Evolutionary conservation across 1,140 invertebrate species (phyloP).

Genomic region (Ephestia elutella): DNA sequence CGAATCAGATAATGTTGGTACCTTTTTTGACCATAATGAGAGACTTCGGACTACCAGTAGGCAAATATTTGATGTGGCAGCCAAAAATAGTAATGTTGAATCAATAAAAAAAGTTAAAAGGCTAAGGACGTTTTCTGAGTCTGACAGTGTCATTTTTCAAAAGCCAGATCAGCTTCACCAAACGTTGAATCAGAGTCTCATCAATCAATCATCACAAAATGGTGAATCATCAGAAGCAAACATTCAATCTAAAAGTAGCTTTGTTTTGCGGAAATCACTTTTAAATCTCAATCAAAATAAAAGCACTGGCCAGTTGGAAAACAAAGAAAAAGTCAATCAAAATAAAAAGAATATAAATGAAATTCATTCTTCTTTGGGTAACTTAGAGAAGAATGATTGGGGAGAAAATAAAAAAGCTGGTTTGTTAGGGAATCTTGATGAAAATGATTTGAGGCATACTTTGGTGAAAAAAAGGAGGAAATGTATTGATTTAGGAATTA

Average conservation of each 20-base stretch:
- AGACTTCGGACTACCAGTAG: neutral
- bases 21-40: neutral
- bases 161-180: neutral
- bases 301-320: neutral
- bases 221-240: neutral
- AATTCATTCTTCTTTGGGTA: neutral
- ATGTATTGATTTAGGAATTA: constrained; percentile 7
- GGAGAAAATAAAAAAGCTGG: neutral
- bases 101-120: neutral
- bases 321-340: neutral
- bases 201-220: neutral
- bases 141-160: neutral
- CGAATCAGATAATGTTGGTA: neutral
- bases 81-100: neutral
- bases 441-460: constrained; percentile 29
- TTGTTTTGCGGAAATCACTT: neutral
- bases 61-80: neutral
- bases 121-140: neutral
- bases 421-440: constrained; percentile 10
- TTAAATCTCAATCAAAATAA: neutral
- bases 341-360: neutral
- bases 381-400: neutral
- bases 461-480: constrained; percentile 25
- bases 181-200: neutral
- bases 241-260: neutral